These are phyloP conservation scores for Tapirus indicus DNA, from an alignment of 2,797 vertebrate species.

Conservation along the genomic window DNA sequence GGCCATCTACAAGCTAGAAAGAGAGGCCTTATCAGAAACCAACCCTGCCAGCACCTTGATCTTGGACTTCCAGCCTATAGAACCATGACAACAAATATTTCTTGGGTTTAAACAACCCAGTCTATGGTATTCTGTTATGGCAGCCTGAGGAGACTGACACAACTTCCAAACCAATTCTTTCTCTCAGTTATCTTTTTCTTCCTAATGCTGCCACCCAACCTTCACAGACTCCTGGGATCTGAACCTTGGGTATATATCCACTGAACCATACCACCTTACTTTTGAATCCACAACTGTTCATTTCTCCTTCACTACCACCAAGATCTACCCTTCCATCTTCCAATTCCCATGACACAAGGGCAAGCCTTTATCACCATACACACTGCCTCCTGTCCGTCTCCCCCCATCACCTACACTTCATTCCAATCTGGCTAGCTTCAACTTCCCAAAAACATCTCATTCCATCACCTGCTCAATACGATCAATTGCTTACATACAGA, in stretches of 20 bases:
- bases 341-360: background rate
- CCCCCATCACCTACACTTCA: background rate
- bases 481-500: background rate
- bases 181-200: background rate
- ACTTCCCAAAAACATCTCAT: background rate
- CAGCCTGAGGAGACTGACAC: background rate
- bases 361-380: background rate
- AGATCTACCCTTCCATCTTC: background rate
- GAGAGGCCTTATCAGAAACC: background rate
- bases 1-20: background rate
- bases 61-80: background rate
- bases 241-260: background rate
- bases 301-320: background rate
- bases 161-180: background rate
- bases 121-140: background rate
- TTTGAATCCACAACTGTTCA: constrained; percentile 16
- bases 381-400: background rate
- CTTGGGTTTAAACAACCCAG: background rate
- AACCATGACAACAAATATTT: background rate
- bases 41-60: background rate
- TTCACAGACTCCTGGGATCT: background rate
- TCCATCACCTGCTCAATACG: background rate
- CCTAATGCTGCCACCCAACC: background rate
- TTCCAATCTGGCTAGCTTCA: background rate
- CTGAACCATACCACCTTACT: background rate